Conservation (phyloP, 2,797 vertebrate species). For the Buphagus erythrorhynchus region DNA sequence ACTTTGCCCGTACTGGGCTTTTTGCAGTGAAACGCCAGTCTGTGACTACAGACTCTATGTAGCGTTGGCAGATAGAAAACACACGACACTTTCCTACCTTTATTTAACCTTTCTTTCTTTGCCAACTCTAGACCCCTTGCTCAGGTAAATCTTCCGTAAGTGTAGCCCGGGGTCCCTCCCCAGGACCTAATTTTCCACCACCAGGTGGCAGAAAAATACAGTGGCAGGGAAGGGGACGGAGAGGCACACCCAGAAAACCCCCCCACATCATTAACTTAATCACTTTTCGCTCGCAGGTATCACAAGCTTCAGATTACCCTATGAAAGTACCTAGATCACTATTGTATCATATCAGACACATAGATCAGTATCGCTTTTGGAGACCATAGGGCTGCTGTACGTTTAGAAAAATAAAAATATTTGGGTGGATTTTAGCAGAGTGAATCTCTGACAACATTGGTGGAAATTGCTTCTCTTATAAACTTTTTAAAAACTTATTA, state of each 20-base stretch:
- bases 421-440: background rate
- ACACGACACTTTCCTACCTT: rapidly evolving
- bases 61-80: background rate
- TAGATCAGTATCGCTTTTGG: background rate
- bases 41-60: background rate
- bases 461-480: background rate
- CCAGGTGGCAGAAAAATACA: slow-evolving; percentile 29
- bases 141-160: background rate
- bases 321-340: background rate
- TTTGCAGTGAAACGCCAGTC: rapidly evolving
- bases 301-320: background rate
- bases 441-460: background rate
- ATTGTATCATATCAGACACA: background rate
- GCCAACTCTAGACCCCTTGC: background rate
- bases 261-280: too few species aligned
- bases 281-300: background rate
- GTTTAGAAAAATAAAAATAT: background rate
- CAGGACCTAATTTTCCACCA: background rate
- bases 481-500: background rate
- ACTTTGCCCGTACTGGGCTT: background rate
- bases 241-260: background rate
- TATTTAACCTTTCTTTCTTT: background rate
- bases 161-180: rapidly evolving
- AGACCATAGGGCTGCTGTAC: rapidly evolving
- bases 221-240: rapidly evolving